A percentile compares a stretch with the other conserved stretches of the same genome.
Evolutionary conservation across 2,888 invertebrate species (phyloP).

Genomic region (Protophormia terraenovae): DNA sequence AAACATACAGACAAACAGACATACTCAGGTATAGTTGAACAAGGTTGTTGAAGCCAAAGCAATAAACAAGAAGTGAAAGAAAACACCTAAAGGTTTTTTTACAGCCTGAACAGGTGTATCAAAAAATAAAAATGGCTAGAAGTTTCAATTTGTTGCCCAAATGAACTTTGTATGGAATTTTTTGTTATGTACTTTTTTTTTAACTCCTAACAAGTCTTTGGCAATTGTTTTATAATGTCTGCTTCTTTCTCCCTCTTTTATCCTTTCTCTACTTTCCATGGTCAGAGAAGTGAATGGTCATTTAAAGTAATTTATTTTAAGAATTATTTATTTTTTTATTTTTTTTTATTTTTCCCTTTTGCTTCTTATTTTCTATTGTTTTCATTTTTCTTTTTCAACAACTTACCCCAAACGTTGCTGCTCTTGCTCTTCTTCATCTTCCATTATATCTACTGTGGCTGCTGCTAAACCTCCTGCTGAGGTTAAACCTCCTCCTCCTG

Average conservation of each 20-base stretch:
- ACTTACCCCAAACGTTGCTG: conserved; percentile 80
- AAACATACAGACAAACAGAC: neutral
- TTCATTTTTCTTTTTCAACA: conserved; percentile 15
- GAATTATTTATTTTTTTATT: neutral
- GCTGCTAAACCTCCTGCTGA: conserved; percentile 13
- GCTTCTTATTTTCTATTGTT: neutral
- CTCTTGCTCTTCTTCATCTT: conserved; percentile 81
- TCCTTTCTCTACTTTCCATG: no score
- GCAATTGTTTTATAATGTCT: conserved; percentile 22
- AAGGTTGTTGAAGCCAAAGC: conserved; percentile 9
- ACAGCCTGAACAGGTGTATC: neutral
- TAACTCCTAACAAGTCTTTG: neutral
- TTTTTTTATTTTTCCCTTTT: neutral
- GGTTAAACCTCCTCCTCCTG: conserved; percentile 16
- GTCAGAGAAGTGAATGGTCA: neutral
- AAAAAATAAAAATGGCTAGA: conserved; percentile 32
- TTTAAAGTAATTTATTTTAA: conserved; percentile 53
- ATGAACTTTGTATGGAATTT: conserved; percentile 60
- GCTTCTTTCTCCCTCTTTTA: no score
- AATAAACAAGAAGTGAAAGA: neutral
- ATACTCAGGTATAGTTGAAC: neutral
- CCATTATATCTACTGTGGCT: conserved; percentile 80
- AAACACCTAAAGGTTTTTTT: neutral
- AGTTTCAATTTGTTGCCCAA: conserved; percentile 63
- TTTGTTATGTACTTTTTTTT: neutral